Percentiles rank a stretch among this genome's conserved stretches.
phyloP scores from a whole-genome alignment of 2,113 vertebrate genomes.

The Cyanistes caeruleus region DNA sequence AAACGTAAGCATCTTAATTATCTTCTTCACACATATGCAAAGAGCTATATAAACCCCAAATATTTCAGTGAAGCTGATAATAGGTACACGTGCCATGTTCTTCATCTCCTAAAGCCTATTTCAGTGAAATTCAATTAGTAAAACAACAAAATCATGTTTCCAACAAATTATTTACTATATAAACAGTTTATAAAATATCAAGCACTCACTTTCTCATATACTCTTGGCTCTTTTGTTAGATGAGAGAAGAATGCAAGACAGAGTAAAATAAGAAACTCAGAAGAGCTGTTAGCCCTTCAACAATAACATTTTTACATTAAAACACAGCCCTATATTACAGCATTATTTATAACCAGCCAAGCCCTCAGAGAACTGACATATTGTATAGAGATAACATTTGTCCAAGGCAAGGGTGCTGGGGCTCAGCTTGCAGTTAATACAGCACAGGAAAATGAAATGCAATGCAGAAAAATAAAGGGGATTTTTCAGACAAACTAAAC shows the following conservation, averaged over 20 bases:
- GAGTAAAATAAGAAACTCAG: neutral
- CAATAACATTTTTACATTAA: neutral
- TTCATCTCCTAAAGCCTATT: neutral
- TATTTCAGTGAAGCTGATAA: neutral
- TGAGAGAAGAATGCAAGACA: neutral
- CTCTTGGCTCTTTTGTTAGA: neutral
- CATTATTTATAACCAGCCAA: neutral
- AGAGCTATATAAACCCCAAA: neutral
- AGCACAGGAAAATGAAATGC: neutral
- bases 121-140: neutral
- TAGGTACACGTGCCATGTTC: neutral
- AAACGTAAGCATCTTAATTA: neutral
- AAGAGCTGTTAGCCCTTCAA: neutral
- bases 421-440: neutral
- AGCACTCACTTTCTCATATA: neutral
- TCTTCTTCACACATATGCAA: neutral
- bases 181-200: slow-evolving; percentile 17
- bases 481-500: neutral
- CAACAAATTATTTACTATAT: neutral
- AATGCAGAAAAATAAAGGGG: neutral
- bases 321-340: neutral
- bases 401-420: neutral
- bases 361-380: neutral
- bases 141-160: neutral
- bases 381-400: neutral